Evolutionary conservation across 2,888 invertebrate genomes (phyloP), one percentile per base, ranked within the genome.

Genomic region (Oligia latruncula): DNA sequence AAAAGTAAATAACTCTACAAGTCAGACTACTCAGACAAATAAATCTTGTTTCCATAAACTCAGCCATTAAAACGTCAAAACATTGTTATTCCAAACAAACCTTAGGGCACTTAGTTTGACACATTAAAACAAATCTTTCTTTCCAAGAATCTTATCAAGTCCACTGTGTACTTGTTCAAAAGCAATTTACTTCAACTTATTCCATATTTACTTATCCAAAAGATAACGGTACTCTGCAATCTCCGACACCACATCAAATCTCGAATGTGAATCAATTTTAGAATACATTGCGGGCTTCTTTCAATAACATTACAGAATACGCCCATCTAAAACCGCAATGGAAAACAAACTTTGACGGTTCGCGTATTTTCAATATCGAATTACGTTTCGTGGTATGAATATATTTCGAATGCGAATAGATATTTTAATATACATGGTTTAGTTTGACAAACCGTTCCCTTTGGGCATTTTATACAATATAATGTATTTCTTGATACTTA

Each of bases 161-260:
- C 64, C 60, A 40, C 66, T 60, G 82, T 81, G 52, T 80, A 74
- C 72, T 86, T 86, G 74, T 83, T 81, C 66, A 75, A 83, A 85
- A 82, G 78, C 83, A 87, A 89, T 84, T 84, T 79, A 77, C 64
- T 70, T 80, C 70, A 85, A 78, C 73, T 80, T 84, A 81, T 80
- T 70, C 64, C 71, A 75, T 81, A 79, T 83, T 85, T 83, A 77
- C 79, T 76, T 74, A 85, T 86, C 77, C 77, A 70, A 29, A 55
- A 72, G 46, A 71, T 73, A 64, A n/a, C 71, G 46, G 77, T 74
- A 74, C 64, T 49, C 4, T 73, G 60, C 65, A 29, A 78, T 71
- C 70, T 65, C 23, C n/a, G 29, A 67, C 46, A 55, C 64, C 66
- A 72, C 66, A 81, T 76, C 43, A 55, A 81, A 75, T 78, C 67